These are phyloP conservation scores for Brachyrhaphis roseni DNA, from an alignment of 2,797 vertebrate species.

Conservation along the genomic window DNA sequence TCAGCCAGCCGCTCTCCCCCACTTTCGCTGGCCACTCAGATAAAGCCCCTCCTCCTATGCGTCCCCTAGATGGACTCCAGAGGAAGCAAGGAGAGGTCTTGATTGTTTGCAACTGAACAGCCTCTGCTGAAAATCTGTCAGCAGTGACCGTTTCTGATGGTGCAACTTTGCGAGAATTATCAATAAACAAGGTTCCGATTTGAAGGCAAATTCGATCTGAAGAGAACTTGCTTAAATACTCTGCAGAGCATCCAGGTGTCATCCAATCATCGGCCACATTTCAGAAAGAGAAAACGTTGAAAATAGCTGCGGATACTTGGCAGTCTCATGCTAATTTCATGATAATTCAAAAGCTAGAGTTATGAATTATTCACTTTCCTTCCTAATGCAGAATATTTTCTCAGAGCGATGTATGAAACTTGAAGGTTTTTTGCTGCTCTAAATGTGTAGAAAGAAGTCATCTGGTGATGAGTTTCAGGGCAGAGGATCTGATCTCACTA, in stretches of 20 bases:
- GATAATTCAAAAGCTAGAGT: conserved; percentile 18
- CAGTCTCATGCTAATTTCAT: conserved; percentile 39
- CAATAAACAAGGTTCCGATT: background rate
- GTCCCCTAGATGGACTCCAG: conserved; percentile 50
- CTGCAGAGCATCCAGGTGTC: background rate
- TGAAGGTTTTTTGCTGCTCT: conserved; percentile 37
- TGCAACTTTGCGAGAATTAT: conserved; percentile 1
- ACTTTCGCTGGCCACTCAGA: conserved; percentile 73
- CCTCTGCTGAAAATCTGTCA: conserved; percentile 18
- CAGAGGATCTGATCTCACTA: conserved; percentile 66
- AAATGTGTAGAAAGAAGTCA: conserved; percentile 20
- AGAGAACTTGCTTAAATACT: background rate
- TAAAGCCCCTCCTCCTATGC: conserved; percentile 67
- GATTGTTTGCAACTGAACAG: conserved; percentile 37
- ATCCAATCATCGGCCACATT: background rate
- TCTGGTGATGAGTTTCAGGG: conserved; percentile 46
- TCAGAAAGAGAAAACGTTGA: conserved; percentile 3
- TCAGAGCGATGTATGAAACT: conserved; percentile 41
- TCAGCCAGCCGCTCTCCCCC: conserved; percentile 70
- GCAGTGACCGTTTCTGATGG: conserved; percentile 29
- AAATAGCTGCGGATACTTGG: background rate
- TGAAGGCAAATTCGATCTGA: conserved; percentile 9
- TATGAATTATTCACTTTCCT: conserved; percentile 45
- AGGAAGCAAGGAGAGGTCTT: conserved; percentile 35
- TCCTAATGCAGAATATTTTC: conserved; percentile 34